These are phyloP conservation scores for Xenopus laevis DNA, from an alignment of 2,113 vertebrate species.

Conservation along the genomic window DNA sequence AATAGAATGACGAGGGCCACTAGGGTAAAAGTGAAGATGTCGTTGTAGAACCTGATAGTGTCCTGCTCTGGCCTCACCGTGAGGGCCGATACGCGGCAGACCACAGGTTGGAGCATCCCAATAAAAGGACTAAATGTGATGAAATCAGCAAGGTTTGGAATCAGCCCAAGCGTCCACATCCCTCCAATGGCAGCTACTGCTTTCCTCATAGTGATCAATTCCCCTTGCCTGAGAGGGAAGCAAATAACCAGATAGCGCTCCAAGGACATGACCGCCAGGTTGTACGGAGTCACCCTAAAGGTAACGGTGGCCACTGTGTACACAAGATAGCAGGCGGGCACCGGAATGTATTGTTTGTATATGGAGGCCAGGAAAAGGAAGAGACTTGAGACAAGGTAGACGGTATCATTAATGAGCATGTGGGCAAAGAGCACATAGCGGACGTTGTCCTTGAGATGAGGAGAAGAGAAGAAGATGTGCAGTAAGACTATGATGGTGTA, in stretches of 20 bases:
- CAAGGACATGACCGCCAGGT: conserved; percentile 11
- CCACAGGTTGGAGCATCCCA: background rate
- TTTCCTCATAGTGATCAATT: background rate
- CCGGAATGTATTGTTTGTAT: background rate
- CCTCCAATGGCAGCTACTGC: background rate
- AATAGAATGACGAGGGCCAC: conserved; percentile 10
- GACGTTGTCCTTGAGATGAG: no score
- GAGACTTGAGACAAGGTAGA: no score
- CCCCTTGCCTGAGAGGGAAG: background rate
- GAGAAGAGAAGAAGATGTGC: background rate
- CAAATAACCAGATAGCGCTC: conserved; percentile 24
- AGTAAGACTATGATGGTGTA: background rate
- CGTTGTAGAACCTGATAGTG: background rate
- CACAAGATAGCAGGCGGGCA: background rate
- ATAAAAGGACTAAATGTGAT: background rate
- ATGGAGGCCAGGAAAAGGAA: background rate
- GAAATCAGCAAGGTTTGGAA: background rate
- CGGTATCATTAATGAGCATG: no score
- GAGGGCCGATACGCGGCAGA: background rate
- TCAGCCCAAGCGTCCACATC: background rate
- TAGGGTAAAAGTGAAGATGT: background rate
- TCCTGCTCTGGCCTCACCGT: background rate
- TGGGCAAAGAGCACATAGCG: no score
- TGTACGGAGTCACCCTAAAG: background rate
- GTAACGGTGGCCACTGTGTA: no score